Evolutionary conservation across 1,140 invertebrate genomes (phyloP), one percentile per base, ranked within the genome.

Genomic region (Neodiprion fabricii): DNA sequence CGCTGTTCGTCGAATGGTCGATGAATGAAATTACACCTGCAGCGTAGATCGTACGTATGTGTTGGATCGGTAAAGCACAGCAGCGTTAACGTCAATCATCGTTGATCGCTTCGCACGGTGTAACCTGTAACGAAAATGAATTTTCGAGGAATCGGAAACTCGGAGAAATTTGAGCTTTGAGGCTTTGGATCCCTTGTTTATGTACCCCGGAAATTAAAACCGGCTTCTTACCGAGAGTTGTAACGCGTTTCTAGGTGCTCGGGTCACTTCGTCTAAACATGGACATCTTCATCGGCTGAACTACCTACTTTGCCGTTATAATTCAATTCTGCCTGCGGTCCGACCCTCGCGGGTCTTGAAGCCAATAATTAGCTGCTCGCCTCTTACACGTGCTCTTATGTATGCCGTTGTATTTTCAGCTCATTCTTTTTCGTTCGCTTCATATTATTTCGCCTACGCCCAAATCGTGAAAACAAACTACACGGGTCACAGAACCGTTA

Each of bases 241-340:
- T 14, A 61, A 61, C 11, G 11, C 8, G n/a, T 61, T 61, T 61
- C 4, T 17, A 12, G 53, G n/a, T 12, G 53, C 53, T 61, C 53
- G 9, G 53, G 53, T 61, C 53, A 61, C 5, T 14, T 61, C 3
- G 11, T 40, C 28, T 40, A 40, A 61, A 61, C n/a, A 61, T 61
- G 53, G 53, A 14, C 11, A 61, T 61, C 11, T 17, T 61, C 11
- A 17, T 40, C 28, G 28, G 28, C 28, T 40, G 28, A 40, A 40
- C 28, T 40, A 61, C 53, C 28, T 40, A 61, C 53, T 61, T 61
- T 61, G 53, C 53, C 53, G 53, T 61, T 61, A 61, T 61, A 61
- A 61, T 61, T 12, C 9, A 17, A 61, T 14, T 17, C 53, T 12
- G 11, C 53, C 8, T 14, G 11, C 53, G 53, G n/a, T 12, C 53